A percentile compares a stretch with the other conserved stretches of the same genome.
phyloP scores from a whole-genome alignment of 2,888 invertebrate genomes.

The Elgonia sp. region DNA sequence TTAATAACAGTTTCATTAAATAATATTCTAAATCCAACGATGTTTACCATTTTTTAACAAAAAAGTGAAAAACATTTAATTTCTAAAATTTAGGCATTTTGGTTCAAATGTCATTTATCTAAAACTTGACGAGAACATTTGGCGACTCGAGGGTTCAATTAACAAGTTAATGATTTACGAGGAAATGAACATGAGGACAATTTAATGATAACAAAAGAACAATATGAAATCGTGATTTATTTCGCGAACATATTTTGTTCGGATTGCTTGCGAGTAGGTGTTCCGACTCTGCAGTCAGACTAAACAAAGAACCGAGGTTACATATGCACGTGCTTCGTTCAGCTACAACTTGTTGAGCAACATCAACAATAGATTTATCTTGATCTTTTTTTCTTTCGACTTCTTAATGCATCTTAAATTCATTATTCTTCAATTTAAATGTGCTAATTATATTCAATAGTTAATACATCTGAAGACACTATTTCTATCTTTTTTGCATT shows the following conservation, averaged over 20 bases:
- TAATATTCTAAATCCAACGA: too few species aligned
- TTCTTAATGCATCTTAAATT: neutral
- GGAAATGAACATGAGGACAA: constrained; percentile 45
- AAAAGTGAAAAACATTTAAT: too few species aligned
- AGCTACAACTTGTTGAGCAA: constrained; percentile 65
- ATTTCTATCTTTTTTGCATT: too few species aligned
- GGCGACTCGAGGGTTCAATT: too few species aligned
- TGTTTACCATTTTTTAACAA: too few species aligned
- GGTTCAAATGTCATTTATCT: too few species aligned
- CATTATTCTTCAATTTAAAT: neutral
- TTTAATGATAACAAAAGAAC: constrained; percentile 50
- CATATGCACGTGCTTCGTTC: constrained; percentile 59
- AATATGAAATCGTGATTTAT: constrained; percentile 54
- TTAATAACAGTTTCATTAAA: too few species aligned
- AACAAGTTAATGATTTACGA: constrained; percentile 31
- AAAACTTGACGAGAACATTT: too few species aligned
- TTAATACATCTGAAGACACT: too few species aligned
- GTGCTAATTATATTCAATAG: neutral
- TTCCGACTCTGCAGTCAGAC: constrained; percentile 47
- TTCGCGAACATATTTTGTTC: constrained; percentile 42
- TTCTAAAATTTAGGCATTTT: too few species aligned
- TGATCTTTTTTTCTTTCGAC: constrained; percentile 20
- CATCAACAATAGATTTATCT: constrained; percentile 52
- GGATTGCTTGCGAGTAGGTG: constrained; percentile 66
- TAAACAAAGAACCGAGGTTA: constrained; percentile 63